Evolutionary conservation across 2,888 invertebrate species (phyloP).

Genomic region (Orthosia incerta): DNA sequence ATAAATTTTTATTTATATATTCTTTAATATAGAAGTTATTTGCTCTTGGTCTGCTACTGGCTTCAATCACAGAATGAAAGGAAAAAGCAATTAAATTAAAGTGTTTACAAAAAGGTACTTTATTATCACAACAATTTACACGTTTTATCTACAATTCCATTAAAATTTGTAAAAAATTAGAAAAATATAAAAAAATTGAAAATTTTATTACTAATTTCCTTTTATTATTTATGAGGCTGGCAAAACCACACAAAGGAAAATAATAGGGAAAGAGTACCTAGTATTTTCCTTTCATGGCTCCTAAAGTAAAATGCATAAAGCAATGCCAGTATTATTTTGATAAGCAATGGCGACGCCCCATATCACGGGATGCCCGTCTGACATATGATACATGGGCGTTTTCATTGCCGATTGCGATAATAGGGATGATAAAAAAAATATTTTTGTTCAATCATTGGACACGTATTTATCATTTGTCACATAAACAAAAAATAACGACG

Average conservation of each 20-base stretch:
- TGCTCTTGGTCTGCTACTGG: too few species aligned
- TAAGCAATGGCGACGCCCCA: background rate
- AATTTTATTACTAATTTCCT: too few species aligned
- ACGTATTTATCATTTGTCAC: too few species aligned
- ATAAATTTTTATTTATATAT: too few species aligned
- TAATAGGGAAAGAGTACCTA: background rate
- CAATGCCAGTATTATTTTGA: background rate
- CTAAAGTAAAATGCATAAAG: conserved; percentile 1
- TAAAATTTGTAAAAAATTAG: too few species aligned
- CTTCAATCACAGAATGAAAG: background rate
- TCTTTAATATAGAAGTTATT: too few species aligned
- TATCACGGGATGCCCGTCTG: background rate
- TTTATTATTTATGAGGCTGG: conserved; percentile 2
- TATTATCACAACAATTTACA: background rate
- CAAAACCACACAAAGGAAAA: conserved; percentile 7
- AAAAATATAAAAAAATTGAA: too few species aligned
- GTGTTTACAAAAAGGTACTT: background rate
- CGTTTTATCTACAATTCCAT: too few species aligned
- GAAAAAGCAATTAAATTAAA: background rate
- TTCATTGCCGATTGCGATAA: background rate
- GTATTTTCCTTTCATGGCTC: conserved; percentile 8
- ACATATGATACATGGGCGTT: conserved; percentile 23
- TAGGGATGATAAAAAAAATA: too few species aligned
- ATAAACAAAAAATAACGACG: too few species aligned
- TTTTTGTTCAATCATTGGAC: too few species aligned